Conservation (phyloP, 2,888 invertebrate genomes). For the Holacanthella duospinosa region DNA sequence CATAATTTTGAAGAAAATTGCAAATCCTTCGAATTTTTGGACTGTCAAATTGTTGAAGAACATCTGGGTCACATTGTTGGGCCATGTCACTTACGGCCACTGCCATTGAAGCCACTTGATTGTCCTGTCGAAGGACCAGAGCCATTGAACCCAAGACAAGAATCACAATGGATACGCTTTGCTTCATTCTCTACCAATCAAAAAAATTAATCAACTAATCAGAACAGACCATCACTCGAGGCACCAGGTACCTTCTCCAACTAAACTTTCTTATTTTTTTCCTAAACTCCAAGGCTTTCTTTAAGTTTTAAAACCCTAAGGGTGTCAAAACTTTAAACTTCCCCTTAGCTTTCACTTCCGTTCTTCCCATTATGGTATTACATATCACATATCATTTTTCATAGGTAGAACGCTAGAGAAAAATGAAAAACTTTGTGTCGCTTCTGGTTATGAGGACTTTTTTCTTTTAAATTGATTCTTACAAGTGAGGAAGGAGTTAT, state of each 20-base stretch:
- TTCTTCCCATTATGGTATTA: too few species aligned
- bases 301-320: neutral
- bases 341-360: too few species aligned
- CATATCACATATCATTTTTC: too few species aligned
- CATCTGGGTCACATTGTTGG: constrained; percentile 51
- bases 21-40: constrained; percentile 54
- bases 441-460: too few species aligned
- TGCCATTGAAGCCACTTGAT: constrained; percentile 4
- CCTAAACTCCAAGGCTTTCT: too few species aligned
- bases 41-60: constrained; percentile 51
- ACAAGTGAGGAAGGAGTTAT: too few species aligned
- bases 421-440: too few species aligned
- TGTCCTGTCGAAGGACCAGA: neutral
- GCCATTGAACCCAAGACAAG: neutral
- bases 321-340: neutral
- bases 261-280: too few species aligned
- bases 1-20: constrained; percentile 54
- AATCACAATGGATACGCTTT: neutral
- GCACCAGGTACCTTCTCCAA: too few species aligned
- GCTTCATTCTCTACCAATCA: constrained; percentile 1
- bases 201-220: neutral
- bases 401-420: too few species aligned
- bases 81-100: constrained; percentile 39
- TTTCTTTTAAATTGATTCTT: too few species aligned
- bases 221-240: too few species aligned